These are phyloP conservation scores for Gnatocerus cornutus DNA, from an alignment of 2,888 invertebrate species.

Conservation along the genomic window DNA sequence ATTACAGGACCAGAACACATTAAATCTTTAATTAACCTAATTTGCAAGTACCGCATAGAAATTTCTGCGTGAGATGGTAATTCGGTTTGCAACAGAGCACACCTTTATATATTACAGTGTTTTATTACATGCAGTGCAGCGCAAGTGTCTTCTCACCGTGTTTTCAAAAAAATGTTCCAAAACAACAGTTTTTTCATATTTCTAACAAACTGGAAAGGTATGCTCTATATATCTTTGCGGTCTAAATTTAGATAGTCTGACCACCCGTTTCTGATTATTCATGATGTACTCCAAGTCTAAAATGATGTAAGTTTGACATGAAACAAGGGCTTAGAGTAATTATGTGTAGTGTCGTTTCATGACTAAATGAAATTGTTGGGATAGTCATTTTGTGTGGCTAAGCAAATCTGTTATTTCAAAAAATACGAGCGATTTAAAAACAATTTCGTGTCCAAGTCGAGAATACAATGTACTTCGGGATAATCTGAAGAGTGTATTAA, in stretches of 20 bases:
- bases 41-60: constrained; percentile 10
- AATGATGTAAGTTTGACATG: constrained; percentile 1
- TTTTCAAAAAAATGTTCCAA: constrained; percentile 15
- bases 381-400: too few species aligned
- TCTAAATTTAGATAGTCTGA: constrained; percentile 3
- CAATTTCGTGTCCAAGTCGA: too few species aligned
- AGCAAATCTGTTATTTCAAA: too few species aligned
- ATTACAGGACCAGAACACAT: constrained; percentile 5
- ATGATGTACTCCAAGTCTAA: neutral
- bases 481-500: neutral
- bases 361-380: neutral
- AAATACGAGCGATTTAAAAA: too few species aligned
- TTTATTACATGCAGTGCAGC: constrained; percentile 34
- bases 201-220: constrained; percentile 28
- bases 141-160: constrained; percentile 8
- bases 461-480: too few species aligned
- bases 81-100: constrained; percentile 34
- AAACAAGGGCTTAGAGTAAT: constrained; percentile 6
- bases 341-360: neutral
- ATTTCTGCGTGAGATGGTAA: constrained; percentile 31
- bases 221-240: neutral
- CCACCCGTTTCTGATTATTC: neutral
- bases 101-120: constrained; percentile 43
- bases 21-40: constrained; percentile 25
- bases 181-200: constrained; percentile 22